phyloP scores from a whole-genome alignment of 2,797 vertebrate species.

The Acropternis orthonyx region DNA sequence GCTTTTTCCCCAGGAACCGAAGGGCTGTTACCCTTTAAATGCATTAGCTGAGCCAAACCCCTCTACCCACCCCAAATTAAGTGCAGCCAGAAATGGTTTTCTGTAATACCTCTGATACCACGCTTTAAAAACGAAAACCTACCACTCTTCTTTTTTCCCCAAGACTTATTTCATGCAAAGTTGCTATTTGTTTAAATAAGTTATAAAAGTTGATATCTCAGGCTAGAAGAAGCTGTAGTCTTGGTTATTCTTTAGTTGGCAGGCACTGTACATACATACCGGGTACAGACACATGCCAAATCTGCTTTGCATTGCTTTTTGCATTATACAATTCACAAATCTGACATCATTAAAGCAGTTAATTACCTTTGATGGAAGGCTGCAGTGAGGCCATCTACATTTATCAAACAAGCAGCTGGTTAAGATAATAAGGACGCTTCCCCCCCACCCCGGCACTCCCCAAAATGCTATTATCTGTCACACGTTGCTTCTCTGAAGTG shows the following conservation, averaged over 20 bases:
- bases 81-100: constrained; percentile 57
- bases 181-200: constrained; percentile 84
- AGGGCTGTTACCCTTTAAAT: constrained; percentile 27
- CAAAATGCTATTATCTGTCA: constrained; percentile 44
- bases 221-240: constrained; percentile 84
- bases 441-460: background rate
- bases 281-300: constrained; percentile 90
- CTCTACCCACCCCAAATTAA: constrained; percentile 27
- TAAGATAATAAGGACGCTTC: constrained; percentile 35
- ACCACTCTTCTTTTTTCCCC: constrained; percentile 67
- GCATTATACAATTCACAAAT: constrained; percentile 90
- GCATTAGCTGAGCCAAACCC: background rate
- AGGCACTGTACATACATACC: constrained; percentile 87
- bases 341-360: constrained; percentile 82
- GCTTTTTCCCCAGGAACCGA: background rate
- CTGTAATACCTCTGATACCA: constrained; percentile 10
- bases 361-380: constrained; percentile 61
- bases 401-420: constrained; percentile 64
- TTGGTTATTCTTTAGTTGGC: constrained; percentile 83
- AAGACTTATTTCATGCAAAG: constrained; percentile 90
- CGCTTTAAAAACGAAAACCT: constrained; percentile 69
- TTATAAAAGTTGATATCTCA: constrained; percentile 88
- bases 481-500: constrained; percentile 55
- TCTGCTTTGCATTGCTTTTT: constrained; percentile 87
- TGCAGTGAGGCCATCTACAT: constrained; percentile 54